Evolutionary conservation across 2,888 invertebrate species (phyloP).

Genomic region (Ornithoptera alexandrae): DNA sequence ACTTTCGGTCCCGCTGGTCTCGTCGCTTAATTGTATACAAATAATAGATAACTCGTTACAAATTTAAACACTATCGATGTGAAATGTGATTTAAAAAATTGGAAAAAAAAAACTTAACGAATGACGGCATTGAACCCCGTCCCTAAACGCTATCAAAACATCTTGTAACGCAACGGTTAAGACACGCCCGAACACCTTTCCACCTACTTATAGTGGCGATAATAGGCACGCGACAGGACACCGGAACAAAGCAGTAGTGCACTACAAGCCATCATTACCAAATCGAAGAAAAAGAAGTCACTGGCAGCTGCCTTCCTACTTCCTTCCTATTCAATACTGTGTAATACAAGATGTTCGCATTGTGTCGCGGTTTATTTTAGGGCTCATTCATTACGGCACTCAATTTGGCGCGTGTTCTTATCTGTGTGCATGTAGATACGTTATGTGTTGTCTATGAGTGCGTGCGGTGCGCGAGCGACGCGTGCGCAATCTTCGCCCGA

Average conservation of each 20-base stretch:
- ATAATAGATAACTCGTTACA: too few relatives aligned
- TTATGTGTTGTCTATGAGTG: conserved; percentile 43
- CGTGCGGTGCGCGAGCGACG: conserved; percentile 38
- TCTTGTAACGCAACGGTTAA: conserved; percentile 69
- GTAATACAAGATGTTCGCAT: conserved; percentile 74
- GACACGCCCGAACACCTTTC: conserved; percentile 71
- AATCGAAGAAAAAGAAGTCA: conserved; percentile 67
- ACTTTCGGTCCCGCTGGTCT: too few relatives aligned
- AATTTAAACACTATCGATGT: too few relatives aligned
- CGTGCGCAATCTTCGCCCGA: conserved; percentile 34
- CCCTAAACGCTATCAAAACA: conserved; percentile 54
- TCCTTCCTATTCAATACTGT: conserved; percentile 71
- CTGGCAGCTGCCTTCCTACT: conserved; percentile 75
- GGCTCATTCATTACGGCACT: conserved; percentile 72
- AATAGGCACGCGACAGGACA: conserved; percentile 75
- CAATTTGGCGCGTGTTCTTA: conserved; percentile 77
- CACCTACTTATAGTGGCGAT: conserved; percentile 66
- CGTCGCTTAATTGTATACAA: too few relatives aligned
- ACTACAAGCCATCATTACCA: conserved; percentile 76
- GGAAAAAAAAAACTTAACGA: too few relatives aligned
- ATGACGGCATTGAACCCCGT: conserved; percentile 28
- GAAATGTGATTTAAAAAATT: too few relatives aligned
- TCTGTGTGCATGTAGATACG: conserved; percentile 52
- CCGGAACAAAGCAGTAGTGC: conserved; percentile 66
- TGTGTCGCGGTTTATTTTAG: conserved; percentile 68